Conservation (phyloP, 1,140 invertebrate genomes). For the Nylanderia fulva region DNA sequence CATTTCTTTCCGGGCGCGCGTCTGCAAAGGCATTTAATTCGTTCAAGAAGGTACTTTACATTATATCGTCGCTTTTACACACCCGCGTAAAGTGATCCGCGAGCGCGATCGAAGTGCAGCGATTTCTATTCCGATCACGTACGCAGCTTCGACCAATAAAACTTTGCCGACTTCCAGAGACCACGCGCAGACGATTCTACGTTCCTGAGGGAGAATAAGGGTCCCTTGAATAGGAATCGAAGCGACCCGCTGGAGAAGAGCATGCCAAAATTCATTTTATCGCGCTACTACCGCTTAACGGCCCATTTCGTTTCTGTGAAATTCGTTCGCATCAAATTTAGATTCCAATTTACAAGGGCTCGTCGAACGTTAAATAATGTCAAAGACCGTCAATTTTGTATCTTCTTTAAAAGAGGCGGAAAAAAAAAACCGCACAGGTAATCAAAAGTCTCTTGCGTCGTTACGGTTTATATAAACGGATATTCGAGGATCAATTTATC, state of each 20-base stretch:
- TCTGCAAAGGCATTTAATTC: slow-evolving; percentile 41
- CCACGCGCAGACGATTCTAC: slow-evolving; percentile 39
- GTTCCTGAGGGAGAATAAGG: slow-evolving; percentile 48
- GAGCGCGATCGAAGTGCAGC: slow-evolving; percentile 30
- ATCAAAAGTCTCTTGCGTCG: neutral
- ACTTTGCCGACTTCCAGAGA: slow-evolving; percentile 68
- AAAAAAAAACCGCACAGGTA: neutral
- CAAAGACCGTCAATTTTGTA: neutral
- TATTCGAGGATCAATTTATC: neutral
- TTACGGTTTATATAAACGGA: neutral
- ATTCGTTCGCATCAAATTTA: slow-evolving; percentile 36
- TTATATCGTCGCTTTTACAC: slow-evolving; percentile 38
- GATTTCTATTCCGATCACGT: slow-evolving; percentile 66
- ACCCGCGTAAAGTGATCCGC: slow-evolving; percentile 35
- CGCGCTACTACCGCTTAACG: slow-evolving; percentile 15
- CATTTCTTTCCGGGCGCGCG: neutral
- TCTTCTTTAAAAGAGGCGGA: neutral
- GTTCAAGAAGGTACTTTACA: slow-evolving; percentile 41
- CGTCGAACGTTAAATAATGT: neutral
- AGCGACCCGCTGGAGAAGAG: slow-evolving; percentile 50
- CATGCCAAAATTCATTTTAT: slow-evolving; percentile 57
- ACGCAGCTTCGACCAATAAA: slow-evolving; percentile 61
- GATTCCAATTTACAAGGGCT: slow-evolving; percentile 1
- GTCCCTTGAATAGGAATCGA: slow-evolving; percentile 63
- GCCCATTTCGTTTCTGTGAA: neutral